Evolutionary conservation across 2,113 vertebrate genomes (phyloP).

Genomic region (Sinocyclocheilus maitianheensis): DNA sequence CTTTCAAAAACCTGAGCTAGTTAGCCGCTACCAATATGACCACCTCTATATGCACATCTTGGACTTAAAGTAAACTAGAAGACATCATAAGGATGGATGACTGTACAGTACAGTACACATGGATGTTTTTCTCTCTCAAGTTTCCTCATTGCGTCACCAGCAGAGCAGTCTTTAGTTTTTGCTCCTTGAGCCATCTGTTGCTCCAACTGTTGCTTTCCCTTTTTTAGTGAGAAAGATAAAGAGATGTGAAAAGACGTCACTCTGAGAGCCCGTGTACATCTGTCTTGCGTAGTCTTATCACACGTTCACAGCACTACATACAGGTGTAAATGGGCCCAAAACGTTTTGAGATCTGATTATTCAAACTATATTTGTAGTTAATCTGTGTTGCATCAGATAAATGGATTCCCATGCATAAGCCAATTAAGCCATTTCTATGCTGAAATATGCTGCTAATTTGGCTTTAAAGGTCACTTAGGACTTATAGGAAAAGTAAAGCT

Average conservation of each 20-base stretch:
- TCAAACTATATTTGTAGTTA: background rate
- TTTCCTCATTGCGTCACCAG: slow-evolving; percentile 20
- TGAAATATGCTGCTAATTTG: background rate
- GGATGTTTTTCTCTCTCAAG: slow-evolving; percentile 17
- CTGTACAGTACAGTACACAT: background rate
- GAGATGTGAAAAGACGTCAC: background rate
- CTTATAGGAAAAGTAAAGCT: too few species aligned
- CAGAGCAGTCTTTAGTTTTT: slow-evolving; percentile 26
- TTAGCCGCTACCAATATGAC: too few species aligned
- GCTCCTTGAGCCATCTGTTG: slow-evolving; percentile 26
- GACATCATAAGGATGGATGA: background rate
- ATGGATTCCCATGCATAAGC: background rate
- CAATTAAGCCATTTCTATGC: background rate
- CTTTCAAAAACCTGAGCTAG: background rate
- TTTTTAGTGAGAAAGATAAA: background rate
- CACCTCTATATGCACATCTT: background rate
- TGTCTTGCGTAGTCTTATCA: background rate
- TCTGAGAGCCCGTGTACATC: background rate
- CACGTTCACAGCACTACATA: too few species aligned
- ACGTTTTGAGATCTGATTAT: background rate
- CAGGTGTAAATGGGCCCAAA: background rate
- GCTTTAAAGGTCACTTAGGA: background rate
- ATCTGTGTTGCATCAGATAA: background rate
- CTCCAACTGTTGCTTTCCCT: slow-evolving; percentile 34
- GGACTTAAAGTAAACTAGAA: background rate